Evolutionary conservation across 2,888 invertebrate genomes (phyloP).

Genomic region (Onchidella celtica): DNA sequence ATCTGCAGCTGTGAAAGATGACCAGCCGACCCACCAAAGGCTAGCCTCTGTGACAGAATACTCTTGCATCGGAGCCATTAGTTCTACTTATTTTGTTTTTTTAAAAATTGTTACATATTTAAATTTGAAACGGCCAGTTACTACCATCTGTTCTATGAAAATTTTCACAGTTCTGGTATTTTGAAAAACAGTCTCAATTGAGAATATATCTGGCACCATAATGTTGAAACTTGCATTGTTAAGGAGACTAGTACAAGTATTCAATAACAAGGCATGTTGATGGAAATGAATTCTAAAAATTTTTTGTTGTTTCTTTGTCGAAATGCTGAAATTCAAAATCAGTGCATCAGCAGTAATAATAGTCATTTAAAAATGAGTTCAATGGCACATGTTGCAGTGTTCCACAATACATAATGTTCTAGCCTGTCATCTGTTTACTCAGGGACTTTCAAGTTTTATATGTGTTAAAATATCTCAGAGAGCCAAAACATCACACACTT

Average conservation of each 20-base stretch:
- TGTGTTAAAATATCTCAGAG: background rate
- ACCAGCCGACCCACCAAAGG: background rate
- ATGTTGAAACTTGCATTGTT: no score
- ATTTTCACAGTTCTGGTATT: background rate
- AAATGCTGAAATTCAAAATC: no score
- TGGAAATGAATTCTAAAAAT: background rate
- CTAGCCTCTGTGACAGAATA: background rate
- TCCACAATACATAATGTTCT: background rate
- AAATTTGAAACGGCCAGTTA: no score
- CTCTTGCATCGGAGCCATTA: background rate
- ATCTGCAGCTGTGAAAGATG: background rate
- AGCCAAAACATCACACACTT: no score
- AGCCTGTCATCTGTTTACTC: background rate
- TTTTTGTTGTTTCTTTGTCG: no score
- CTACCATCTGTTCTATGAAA: no score
- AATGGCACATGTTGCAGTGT: background rate
- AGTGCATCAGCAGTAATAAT: no score
- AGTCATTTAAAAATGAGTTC: no score
- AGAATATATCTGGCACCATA: no score
- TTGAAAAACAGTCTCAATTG: no score
- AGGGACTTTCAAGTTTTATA: conserved; percentile 6
- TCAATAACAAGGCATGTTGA: no score
- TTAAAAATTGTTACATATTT: background rate
- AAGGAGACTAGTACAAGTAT: no score
- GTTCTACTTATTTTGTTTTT: background rate